phyloP scores from a whole-genome alignment of 2,113 vertebrate genomes.

The Oreochromis tanganicae region DNA sequence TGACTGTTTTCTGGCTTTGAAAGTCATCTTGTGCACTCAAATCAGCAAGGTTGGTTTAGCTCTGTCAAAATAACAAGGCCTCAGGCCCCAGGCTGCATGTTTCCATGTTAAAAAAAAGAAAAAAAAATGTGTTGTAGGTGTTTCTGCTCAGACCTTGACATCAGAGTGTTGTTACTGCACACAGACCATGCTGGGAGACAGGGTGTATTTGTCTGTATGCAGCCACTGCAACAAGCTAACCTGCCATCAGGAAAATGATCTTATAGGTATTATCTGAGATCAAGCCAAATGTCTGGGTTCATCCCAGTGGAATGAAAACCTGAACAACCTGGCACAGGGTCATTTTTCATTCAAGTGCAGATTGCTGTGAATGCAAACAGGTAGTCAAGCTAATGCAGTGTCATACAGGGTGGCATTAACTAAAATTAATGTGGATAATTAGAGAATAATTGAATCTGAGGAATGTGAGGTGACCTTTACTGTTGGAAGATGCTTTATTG shows the following conservation, averaged over 20 bases:
- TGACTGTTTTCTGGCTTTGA: conserved; percentile 20
- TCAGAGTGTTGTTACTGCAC: conserved; percentile 1
- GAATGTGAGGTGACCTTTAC: background rate
- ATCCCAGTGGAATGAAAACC: background rate
- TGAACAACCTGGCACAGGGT: background rate
- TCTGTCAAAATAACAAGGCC: conserved; percentile 51
- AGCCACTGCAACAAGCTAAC: background rate
- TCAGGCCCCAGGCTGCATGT: conserved; percentile 40
- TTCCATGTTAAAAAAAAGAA: background rate
- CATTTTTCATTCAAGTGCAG: background rate
- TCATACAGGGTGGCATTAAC: background rate
- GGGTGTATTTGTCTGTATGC: background rate
- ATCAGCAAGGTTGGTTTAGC: conserved; percentile 22
- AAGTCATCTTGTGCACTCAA: conserved; percentile 12
- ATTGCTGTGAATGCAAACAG: conserved; percentile 1
- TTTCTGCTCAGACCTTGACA: background rate
- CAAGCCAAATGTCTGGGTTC: background rate
- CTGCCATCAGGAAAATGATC: conserved; percentile 16
- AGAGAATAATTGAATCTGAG: background rate
- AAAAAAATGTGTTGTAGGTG: conserved; percentile 3
- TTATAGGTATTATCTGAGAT: background rate
- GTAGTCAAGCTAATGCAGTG: background rate
- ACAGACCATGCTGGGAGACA: background rate
- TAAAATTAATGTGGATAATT: conserved; percentile 24
- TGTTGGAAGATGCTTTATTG: background rate